Conservation (phyloP, 1,140 invertebrate genomes). For the Drosophila kanapiae region DNA sequence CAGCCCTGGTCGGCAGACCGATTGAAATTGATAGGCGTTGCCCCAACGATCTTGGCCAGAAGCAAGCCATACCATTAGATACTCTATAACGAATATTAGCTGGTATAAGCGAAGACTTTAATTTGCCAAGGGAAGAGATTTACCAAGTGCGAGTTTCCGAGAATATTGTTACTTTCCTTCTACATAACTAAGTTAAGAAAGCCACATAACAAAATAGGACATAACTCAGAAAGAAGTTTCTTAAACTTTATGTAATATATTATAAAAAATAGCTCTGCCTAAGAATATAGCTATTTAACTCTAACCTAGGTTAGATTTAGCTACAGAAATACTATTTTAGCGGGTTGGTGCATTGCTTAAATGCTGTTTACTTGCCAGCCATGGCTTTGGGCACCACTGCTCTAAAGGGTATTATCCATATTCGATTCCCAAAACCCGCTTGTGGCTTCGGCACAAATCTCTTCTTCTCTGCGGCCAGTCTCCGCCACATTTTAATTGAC, state of each 20-base stretch:
- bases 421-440: background rate
- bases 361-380: no score
- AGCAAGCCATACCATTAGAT: background rate
- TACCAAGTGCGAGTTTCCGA: background rate
- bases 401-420: slow-evolving; percentile 10
- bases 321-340: no score
- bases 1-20: slow-evolving; percentile 3
- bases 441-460: background rate
- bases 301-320: no score
- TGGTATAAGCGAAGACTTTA: background rate
- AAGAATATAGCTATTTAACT: no score
- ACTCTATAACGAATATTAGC: slow-evolving; percentile 4
- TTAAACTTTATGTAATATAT: no score
- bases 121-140: no score
- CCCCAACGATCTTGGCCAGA: slow-evolving; percentile 10
- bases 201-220: no score
- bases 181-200: no score
- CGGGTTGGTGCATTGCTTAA: no score
- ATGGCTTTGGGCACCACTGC: no score
- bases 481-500: slow-evolving; percentile 66
- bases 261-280: no score
- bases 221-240: no score
- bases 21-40: slow-evolving; percentile 72
- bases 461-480: slow-evolving; percentile 1
- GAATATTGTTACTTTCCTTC: background rate